Evolutionary conservation across 2,113 vertebrate species (phyloP).

Genomic region (Rhea pennata): DNA sequence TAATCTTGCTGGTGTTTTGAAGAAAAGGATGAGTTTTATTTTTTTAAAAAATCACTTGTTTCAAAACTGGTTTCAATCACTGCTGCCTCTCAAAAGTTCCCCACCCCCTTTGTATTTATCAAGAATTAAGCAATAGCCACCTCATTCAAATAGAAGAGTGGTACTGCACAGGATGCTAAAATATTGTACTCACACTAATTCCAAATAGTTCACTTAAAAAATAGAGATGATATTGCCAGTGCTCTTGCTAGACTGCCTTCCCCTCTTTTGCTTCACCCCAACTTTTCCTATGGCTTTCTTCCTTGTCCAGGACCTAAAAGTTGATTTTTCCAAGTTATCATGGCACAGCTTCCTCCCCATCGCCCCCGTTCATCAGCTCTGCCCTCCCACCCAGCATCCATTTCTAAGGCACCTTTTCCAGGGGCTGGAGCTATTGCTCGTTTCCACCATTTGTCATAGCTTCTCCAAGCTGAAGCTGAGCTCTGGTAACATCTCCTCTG

Average conservation of each 20-base stretch:
- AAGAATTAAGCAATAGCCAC: background rate
- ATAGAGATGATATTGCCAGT: background rate
- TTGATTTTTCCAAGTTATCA: background rate
- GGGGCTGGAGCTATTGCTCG: accelerated
- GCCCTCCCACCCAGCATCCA: accelerated
- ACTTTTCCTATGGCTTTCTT: background rate
- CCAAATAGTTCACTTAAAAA: background rate
- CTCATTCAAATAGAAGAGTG: background rate
- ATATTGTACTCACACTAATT: background rate
- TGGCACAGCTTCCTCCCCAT: background rate
- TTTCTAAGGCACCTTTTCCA: background rate
- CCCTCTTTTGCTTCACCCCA: background rate
- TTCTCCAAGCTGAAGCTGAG: background rate
- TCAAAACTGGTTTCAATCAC: background rate
- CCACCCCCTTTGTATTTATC: background rate
- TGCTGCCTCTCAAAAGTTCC: background rate
- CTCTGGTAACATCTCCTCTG: too few species aligned
- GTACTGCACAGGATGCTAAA: background rate
- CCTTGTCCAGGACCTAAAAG: background rate
- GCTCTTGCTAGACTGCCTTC: background rate
- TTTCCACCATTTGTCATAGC: background rate
- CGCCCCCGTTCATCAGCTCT: background rate
- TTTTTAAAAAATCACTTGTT: background rate
- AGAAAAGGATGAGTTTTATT: background rate
- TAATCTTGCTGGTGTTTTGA: background rate